Evolutionary conservation across 2,113 vertebrate genomes (phyloP).

Genomic region (Ophthalmotilapia sp.): DNA sequence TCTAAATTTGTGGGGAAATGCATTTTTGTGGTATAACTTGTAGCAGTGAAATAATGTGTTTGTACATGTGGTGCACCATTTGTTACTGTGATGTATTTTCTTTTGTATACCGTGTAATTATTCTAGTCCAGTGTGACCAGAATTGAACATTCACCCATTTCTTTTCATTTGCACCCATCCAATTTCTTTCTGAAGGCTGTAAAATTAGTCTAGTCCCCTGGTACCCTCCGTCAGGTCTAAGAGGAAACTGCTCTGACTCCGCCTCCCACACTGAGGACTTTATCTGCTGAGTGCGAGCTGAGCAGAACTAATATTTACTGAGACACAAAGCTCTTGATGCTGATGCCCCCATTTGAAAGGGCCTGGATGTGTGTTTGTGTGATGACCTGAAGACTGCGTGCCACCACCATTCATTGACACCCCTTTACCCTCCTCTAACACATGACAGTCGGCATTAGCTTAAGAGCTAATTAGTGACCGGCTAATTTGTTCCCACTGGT

Average conservation of each 20-base stretch:
- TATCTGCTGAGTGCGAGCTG: slow-evolving; percentile 10
- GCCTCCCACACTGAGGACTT: slow-evolving; percentile 1
- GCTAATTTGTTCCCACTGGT: slow-evolving; percentile 68
- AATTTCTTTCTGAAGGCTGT: slow-evolving; percentile 26
- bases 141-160: slow-evolving; percentile 23
- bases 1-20: not conserved
- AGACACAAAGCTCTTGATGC: slow-evolving; percentile 8
- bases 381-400: not conserved
- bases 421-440: slow-evolving; percentile 23
- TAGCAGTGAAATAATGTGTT: not conserved
- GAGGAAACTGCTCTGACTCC: not conserved
- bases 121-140: slow-evolving; percentile 4
- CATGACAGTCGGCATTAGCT: slow-evolving; percentile 55
- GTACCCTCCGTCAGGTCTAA: not conserved
- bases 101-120: slow-evolving; percentile 22
- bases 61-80: not conserved
- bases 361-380: not conserved
- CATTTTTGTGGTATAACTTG: not conserved
- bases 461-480: slow-evolving; percentile 57
- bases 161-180: slow-evolving; percentile 22
- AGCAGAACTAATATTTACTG: slow-evolving; percentile 20
- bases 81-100: not conserved
- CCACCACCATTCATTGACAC: slow-evolving; percentile 15
- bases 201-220: slow-evolving; percentile 29
- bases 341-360: not conserved